These are phyloP conservation scores for Holothuria leucospilota DNA, from an alignment of 53 echinoderm and acorn worm species.

Conservation along the genomic window DNA sequence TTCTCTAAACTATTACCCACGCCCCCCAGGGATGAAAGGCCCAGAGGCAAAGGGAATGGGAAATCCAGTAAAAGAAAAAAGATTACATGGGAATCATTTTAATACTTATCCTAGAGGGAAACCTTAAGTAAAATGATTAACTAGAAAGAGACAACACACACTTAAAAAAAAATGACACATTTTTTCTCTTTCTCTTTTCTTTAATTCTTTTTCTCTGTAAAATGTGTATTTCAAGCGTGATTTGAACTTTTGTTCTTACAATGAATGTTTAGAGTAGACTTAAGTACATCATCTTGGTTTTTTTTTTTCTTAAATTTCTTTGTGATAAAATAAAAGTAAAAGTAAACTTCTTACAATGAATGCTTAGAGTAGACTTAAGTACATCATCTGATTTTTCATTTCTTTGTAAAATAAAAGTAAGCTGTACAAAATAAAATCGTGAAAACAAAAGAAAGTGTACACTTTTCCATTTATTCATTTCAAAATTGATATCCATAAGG, in stretches of 20 bases:
- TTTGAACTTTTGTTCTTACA: background rate
- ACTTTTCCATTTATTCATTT: too few relatives aligned
- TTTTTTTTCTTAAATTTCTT: too few relatives aligned
- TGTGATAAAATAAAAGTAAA: background rate
- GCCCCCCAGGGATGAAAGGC: background rate
- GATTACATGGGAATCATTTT: background rate
- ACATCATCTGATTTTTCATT: too few relatives aligned
- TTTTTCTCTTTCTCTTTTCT: too few relatives aligned
- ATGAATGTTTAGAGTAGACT: background rate
- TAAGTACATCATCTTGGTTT: background rate
- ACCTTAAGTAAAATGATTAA: background rate
- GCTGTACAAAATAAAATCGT: constrained; percentile 45
- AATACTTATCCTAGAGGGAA: background rate
- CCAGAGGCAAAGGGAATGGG: background rate
- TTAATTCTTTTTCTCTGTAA: too few relatives aligned
- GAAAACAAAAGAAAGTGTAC: too few relatives aligned
- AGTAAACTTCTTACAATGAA: too few relatives aligned
- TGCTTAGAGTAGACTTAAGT: too few relatives aligned
- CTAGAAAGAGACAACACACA: background rate
- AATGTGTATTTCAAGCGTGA: background rate
- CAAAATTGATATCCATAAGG: too few relatives aligned
- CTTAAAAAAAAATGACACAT: too few relatives aligned
- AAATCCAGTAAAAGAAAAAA: background rate
- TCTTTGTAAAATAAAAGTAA: background rate
- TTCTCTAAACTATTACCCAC: background rate